phyloP scores from a whole-genome alignment of 2,113 vertebrate genomes.

The Typhlomys cinereus region DNA sequence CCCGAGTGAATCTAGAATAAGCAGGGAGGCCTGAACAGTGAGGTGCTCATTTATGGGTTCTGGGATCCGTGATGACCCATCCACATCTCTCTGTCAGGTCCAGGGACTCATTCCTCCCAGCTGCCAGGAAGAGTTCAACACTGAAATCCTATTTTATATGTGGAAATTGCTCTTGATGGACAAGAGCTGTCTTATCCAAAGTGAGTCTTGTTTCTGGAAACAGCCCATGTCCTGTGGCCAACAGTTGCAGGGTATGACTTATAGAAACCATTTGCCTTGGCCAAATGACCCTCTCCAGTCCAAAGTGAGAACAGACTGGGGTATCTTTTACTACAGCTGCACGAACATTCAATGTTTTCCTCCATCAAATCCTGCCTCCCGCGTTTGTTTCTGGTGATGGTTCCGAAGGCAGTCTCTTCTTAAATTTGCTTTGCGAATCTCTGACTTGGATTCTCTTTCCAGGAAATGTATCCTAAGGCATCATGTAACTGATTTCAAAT shows the following conservation, averaged over 20 bases:
- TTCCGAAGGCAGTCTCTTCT: not conserved
- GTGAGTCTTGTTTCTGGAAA: not conserved
- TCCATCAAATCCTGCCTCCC: not conserved
- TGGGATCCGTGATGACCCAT: too few species aligned
- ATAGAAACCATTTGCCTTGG: not conserved
- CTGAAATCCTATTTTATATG: not conserved
- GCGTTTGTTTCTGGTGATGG: not conserved
- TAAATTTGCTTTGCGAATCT: not conserved
- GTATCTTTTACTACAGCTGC: not conserved
- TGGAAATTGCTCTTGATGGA: not conserved
- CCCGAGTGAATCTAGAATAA: too few species aligned
- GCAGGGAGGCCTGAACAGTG: not conserved
- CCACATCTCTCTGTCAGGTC: not conserved
- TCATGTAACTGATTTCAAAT: not conserved
- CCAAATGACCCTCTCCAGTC: not conserved
- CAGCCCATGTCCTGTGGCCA: not conserved
- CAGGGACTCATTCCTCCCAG: not conserved
- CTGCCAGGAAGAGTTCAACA: not conserved
- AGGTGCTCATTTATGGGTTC: not conserved
- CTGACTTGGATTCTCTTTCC: constrained; percentile 22
- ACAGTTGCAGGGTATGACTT: not conserved
- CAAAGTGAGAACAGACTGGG: not conserved
- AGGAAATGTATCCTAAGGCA: not conserved
- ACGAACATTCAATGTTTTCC: not conserved
- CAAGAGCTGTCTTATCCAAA: not conserved